Evolutionary conservation across 1,140 invertebrate species (phyloP).

Genomic region (Thrips palmi): DNA sequence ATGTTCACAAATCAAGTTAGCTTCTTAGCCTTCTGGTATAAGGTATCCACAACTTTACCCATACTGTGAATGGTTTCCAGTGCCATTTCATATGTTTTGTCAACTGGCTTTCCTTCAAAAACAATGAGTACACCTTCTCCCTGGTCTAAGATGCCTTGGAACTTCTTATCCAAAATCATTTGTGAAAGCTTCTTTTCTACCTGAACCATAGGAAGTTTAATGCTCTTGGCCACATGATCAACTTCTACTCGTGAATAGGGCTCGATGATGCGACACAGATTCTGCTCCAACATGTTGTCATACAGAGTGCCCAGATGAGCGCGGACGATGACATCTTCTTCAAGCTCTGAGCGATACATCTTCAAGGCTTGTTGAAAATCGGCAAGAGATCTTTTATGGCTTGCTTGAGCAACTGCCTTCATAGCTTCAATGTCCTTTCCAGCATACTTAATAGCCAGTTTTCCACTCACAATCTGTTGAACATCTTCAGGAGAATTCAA

Average conservation of each 20-base stretch:
- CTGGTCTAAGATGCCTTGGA: conserved; percentile 93
- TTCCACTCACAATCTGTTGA: conserved; percentile 84
- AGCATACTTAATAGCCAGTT: conserved; percentile 90
- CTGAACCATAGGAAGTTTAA: conserved; percentile 71
- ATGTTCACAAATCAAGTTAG: conserved; percentile 47
- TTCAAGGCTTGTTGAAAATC: conserved; percentile 84
- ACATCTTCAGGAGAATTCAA: conserved; percentile 92
- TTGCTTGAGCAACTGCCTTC: conserved; percentile 89
- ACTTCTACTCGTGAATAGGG: conserved; percentile 96
- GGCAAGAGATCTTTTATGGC: conserved; percentile 86
- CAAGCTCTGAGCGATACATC: conserved; percentile 73
- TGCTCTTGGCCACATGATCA: conserved; percentile 50
- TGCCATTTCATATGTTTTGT: conserved; percentile 94
- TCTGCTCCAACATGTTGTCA: conserved; percentile 98
- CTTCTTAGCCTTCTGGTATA: conserved; percentile 97
- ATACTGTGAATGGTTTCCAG: conserved; percentile 95
- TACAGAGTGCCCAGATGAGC: conserved; percentile 93
- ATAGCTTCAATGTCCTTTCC: conserved; percentile 94
- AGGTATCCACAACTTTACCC: conserved; percentile 96
- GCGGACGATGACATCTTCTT: conserved; percentile 90
- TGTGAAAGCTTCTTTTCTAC: conserved; percentile 98
- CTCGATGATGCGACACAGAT: conserved; percentile 95
- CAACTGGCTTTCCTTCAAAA: conserved; percentile 85
- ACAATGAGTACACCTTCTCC: conserved; percentile 93
- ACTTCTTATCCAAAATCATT: conserved; percentile 98